A percentile compares a stretch with the other conserved stretches of the same genome.
phyloP scores from a whole-genome alignment of 1,140 invertebrate species.

The Cyphomyrmex costatus region DNA sequence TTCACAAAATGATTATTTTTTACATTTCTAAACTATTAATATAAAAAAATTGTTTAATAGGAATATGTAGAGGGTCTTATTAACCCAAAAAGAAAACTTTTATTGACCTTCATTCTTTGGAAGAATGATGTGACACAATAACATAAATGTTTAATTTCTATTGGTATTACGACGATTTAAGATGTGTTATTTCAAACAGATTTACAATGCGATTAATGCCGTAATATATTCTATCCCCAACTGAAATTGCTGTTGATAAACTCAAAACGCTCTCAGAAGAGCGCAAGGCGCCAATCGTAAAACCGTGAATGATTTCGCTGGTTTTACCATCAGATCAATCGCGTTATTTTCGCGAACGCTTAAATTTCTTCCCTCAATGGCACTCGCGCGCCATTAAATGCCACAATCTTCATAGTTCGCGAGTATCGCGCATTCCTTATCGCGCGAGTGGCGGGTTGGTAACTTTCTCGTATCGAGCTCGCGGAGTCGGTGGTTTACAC shows the following conservation, averaged over 20 bases:
- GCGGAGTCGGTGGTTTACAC: conserved; percentile 74
- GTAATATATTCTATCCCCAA: not conserved
- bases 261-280: not conserved
- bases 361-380: not conserved
- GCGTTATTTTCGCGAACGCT: conserved; percentile 35
- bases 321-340: not conserved
- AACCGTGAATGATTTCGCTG: not conserved
- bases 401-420: conserved; percentile 65
- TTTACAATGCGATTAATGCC: not conserved
- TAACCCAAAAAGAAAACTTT: no score
- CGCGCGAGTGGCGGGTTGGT: conserved; percentile 43
- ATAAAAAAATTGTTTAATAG: no score
- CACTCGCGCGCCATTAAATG: conserved; percentile 73
- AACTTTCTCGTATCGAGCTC: conserved; percentile 73
- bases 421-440: conserved; percentile 66
- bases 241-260: not conserved
- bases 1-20: no score
- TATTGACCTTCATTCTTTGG: not conserved
- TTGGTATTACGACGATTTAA: not conserved
- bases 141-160: not conserved
- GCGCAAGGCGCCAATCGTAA: conserved; percentile 6
- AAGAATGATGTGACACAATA: not conserved
- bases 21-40: no score
- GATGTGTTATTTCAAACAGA: not conserved
- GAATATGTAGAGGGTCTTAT: no score